phyloP scores from a whole-genome alignment of 1,140 invertebrate genomes.

The Bombyx mandarina region DNA sequence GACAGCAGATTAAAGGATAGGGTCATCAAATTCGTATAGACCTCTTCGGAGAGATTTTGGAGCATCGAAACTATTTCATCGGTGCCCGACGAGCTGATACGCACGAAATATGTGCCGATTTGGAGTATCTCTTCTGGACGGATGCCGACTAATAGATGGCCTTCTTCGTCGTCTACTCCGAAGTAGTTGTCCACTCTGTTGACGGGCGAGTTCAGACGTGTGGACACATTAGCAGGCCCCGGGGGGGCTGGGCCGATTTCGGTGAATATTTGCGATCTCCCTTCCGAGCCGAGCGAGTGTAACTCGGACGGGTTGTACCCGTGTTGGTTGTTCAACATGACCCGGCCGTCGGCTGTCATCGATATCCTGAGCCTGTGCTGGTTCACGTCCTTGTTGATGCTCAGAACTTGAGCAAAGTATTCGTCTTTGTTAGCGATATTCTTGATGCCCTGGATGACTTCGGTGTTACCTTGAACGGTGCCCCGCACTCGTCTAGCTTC shows the following conservation, averaged over 20 bases:
- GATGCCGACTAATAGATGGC: constrained; percentile 35
- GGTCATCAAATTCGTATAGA: constrained; percentile 51
- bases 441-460: constrained; percentile 55
- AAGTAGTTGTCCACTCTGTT: constrained; percentile 23
- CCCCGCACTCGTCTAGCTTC: constrained; percentile 52
- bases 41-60: constrained; percentile 47
- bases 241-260: constrained; percentile 34
- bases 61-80: constrained; percentile 42
- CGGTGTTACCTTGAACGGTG: constrained; percentile 51
- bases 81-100: constrained; percentile 42
- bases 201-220: constrained; percentile 25
- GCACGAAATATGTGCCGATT: constrained; percentile 38
- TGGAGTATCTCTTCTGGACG: constrained; percentile 50
- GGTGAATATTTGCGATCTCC: constrained; percentile 37
- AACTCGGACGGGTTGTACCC: constrained; percentile 51
- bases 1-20: constrained; percentile 47
- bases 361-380: constrained; percentile 53
- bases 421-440: constrained; percentile 59
- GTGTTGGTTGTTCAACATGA: constrained; percentile 56
- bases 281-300: constrained; percentile 34
- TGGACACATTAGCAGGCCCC: constrained; percentile 33
- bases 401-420: constrained; percentile 52
- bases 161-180: constrained; percentile 33
- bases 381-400: constrained; percentile 61
- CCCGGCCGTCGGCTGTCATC: constrained; percentile 54